Conservation (phyloP, 2,797 vertebrate species). For the Malurus leucopterus region DNA sequence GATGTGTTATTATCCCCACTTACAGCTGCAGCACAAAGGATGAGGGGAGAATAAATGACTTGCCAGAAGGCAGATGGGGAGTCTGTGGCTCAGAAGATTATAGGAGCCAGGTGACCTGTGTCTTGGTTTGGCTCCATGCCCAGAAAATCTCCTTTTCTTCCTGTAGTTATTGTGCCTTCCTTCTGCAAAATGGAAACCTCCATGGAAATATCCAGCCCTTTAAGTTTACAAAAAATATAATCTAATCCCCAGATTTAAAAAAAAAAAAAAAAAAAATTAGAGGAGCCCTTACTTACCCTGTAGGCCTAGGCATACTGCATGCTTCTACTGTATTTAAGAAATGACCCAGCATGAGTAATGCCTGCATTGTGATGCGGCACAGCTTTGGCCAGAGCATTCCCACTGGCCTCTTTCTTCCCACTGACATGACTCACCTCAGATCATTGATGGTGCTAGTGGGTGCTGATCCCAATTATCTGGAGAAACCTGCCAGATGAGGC, state of each 20-base stretch:
- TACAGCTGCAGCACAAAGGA: slow-evolving; percentile 55
- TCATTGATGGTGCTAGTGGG: background rate
- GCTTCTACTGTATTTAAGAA: background rate
- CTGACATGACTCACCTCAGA: slow-evolving; percentile 17
- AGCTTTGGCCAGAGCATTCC: slow-evolving; percentile 18
- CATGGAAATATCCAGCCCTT: background rate
- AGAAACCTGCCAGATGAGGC: background rate
- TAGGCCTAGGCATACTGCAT: background rate
- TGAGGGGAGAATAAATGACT: slow-evolving; percentile 48
- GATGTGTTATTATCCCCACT: slow-evolving; percentile 51
- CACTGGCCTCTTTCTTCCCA: slow-evolving; percentile 9
- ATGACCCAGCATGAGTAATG: slow-evolving; percentile 34
- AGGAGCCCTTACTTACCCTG: background rate
- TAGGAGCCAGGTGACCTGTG: slow-evolving; percentile 48
- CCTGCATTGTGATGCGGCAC: slow-evolving; percentile 11
- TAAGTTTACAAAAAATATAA: background rate
- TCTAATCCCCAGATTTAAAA: background rate
- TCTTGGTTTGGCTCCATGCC: slow-evolving; percentile 39
- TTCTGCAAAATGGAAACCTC: slow-evolving; percentile 26
- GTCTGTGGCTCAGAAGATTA: slow-evolving; percentile 45
- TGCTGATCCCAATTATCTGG: background rate
- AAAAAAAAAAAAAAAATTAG: background rate
- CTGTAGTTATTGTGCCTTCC: background rate
- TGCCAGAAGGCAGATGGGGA: slow-evolving; percentile 55
- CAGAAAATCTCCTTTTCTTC: slow-evolving; percentile 37